These are phyloP conservation scores for Oreochromis niloticus DNA, from an alignment of 2,113 vertebrate genomes.

Conservation along the genomic window DNA sequence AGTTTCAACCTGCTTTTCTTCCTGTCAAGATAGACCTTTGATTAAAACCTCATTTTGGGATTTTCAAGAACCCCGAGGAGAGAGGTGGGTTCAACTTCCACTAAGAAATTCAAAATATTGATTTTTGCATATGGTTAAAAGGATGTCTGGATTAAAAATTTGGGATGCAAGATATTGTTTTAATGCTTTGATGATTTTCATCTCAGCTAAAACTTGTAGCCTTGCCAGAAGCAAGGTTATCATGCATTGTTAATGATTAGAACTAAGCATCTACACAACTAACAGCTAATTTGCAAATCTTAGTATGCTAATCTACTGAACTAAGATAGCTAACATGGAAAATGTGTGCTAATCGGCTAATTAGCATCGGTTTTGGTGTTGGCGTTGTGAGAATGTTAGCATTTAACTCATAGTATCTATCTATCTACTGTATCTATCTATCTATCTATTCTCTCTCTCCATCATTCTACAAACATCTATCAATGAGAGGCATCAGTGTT, in stretches of 20 bases:
- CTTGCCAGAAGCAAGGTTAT: background rate
- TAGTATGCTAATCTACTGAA: background rate
- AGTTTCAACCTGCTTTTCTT: slow-evolving; percentile 39
- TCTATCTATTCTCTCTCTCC: background rate
- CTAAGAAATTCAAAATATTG: background rate
- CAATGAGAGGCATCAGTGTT: background rate
- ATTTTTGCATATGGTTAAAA: background rate
- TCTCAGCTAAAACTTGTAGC: background rate
- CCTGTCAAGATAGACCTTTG: background rate
- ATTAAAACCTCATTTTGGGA: slow-evolving; percentile 12
- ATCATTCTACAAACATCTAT: slow-evolving; percentile 17
- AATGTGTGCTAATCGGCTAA: background rate
- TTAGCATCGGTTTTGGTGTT: background rate
- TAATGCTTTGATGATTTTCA: background rate
- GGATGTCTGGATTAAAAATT: background rate
- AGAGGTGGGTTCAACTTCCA: background rate
- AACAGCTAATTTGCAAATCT: background rate
- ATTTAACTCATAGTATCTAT: background rate
- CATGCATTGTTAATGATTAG: background rate
- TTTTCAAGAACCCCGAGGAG: background rate
- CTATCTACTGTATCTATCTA: background rate
- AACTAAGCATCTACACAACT: background rate
- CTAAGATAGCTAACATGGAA: background rate
- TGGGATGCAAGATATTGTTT: background rate
- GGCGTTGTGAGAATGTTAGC: background rate